Conservation (phyloP, 2,888 invertebrate genomes). For the Rosalia funebris region DNA sequence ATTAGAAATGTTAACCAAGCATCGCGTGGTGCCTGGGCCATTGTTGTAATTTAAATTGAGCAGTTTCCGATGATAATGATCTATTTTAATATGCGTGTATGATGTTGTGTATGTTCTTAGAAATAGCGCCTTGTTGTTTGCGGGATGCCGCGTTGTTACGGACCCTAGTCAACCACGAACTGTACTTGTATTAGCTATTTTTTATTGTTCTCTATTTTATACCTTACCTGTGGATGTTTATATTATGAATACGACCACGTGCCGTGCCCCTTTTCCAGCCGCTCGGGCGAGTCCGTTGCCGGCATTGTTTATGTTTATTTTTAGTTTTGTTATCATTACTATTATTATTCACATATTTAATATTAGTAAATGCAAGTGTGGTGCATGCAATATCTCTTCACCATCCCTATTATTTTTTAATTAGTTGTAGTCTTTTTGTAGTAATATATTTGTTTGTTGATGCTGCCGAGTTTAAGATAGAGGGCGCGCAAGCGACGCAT, state of each 20-base stretch:
- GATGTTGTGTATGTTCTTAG: conserved; percentile 64
- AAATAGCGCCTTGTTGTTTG: conserved; percentile 64
- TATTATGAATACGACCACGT: conserved; percentile 54
- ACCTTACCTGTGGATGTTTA: conserved; percentile 45
- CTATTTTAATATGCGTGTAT: conserved; percentile 65
- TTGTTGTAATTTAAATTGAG: conserved; percentile 62
- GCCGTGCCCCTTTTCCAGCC: conserved; percentile 58
- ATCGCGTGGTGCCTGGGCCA: conserved; percentile 61
- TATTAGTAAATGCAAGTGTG: conserved; percentile 57
- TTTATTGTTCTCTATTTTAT: conserved; percentile 45
- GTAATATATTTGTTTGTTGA: conserved; percentile 63
- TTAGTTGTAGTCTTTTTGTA: conserved; percentile 61
- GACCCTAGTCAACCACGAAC: conserved; percentile 64
- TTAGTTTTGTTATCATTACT: conserved; percentile 52
- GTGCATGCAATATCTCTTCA: conserved; percentile 62
- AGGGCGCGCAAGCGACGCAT: conserved; percentile 47
- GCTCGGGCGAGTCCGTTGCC: conserved; percentile 45
- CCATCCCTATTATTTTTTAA: conserved; percentile 50
- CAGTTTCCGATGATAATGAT: conserved; percentile 60
- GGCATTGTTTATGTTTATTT: conserved; percentile 58
- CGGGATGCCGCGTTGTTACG: conserved; percentile 65
- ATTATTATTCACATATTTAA: conserved; percentile 51
- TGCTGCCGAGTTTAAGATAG: conserved; percentile 67
- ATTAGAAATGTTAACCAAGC: conserved; percentile 61
- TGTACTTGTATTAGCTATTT: conserved; percentile 54